Percentiles rank a stretch among this genome's conserved stretches.
Conservation (phyloP, 2,797 vertebrate species). For the Pseudomugil gertrudae region DNA sequence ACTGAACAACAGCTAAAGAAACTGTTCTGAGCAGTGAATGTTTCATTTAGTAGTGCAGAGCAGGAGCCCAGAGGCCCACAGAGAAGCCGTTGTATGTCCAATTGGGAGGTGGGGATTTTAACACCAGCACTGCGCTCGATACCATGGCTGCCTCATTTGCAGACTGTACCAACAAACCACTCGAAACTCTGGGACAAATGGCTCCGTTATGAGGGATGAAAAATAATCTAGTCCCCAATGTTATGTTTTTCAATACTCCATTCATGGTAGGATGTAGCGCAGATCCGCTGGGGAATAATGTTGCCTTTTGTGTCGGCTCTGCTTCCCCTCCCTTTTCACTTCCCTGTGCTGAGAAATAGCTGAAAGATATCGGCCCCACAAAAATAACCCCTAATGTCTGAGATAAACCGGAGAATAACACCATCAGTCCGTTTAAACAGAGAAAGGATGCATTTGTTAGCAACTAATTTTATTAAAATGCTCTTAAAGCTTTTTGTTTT, state of each 20-base stretch:
- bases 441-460: slow-evolving; percentile 43
- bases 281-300: slow-evolving; percentile 91
- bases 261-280: slow-evolving; percentile 88
- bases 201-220: slow-evolving; percentile 85
- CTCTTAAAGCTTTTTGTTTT: slow-evolving; percentile 8
- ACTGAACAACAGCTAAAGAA: neutral
- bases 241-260: slow-evolving; percentile 92
- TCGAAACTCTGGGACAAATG: slow-evolving; percentile 77
- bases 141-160: slow-evolving; percentile 57
- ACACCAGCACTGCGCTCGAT: slow-evolving; percentile 56
- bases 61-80: slow-evolving; percentile 46
- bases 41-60: slow-evolving; percentile 8
- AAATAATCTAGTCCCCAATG: slow-evolving; percentile 89
- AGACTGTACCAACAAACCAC: slow-evolving; percentile 68
- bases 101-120: slow-evolving; percentile 71
- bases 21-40: neutral
- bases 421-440: slow-evolving; percentile 44
- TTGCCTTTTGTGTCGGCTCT: slow-evolving; percentile 90
- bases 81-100: slow-evolving; percentile 52
- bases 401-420: slow-evolving; percentile 66
- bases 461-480: slow-evolving; percentile 3
- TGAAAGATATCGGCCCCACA: slow-evolving; percentile 85
- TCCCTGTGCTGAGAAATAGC: slow-evolving; percentile 81
- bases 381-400: slow-evolving; percentile 73
- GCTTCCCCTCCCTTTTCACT: slow-evolving; percentile 82